Percentiles rank a stretch among this genome's conserved stretches.
Evolutionary conservation across 2,797 vertebrate genomes (phyloP).

Genomic region (Falco concolor): DNA sequence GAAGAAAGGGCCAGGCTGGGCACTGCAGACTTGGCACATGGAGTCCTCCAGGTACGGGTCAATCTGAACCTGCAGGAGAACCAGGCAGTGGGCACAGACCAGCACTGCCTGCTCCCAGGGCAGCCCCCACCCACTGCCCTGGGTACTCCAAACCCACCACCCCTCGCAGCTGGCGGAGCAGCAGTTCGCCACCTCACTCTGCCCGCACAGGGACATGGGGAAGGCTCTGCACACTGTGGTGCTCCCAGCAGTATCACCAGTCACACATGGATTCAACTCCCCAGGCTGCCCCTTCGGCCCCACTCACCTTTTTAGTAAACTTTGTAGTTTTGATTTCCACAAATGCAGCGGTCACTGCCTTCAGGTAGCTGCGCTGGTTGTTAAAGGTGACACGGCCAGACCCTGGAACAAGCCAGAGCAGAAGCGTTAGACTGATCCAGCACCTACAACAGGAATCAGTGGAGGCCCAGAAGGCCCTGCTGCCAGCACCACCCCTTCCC

Average conservation of each 20-base stretch:
- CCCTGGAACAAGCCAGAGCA: conserved; percentile 69
- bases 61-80: conserved; percentile 87
- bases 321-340: conserved; percentile 99
- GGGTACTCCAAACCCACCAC: background rate
- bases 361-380: conserved; percentile 96
- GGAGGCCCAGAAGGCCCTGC: fast-evolving
- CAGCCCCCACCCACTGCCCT: fast-evolving
- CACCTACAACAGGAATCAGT: fast-evolving
- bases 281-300: fast-evolving
- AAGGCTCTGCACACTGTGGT: fast-evolving
- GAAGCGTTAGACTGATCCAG: fast-evolving
- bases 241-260: too few species aligned
- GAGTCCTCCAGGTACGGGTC: conserved; percentile 97
- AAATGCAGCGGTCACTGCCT: conserved; percentile 94
- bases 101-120: too few species aligned
- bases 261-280: fast-evolving
- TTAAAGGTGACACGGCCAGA: conserved; percentile 99
- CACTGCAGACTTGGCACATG: conserved; percentile 92
- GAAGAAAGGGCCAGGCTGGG: conserved; percentile 96
- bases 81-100: fast-evolving
- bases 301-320: conserved; percentile 94
- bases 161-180: background rate
- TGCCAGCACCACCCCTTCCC: background rate
- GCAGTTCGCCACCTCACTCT: background rate
- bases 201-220: fast-evolving